Base-by-base conservation (phyloP, 2,113 vertebrate species). In the Takifugu bimaculatus region DNA sequence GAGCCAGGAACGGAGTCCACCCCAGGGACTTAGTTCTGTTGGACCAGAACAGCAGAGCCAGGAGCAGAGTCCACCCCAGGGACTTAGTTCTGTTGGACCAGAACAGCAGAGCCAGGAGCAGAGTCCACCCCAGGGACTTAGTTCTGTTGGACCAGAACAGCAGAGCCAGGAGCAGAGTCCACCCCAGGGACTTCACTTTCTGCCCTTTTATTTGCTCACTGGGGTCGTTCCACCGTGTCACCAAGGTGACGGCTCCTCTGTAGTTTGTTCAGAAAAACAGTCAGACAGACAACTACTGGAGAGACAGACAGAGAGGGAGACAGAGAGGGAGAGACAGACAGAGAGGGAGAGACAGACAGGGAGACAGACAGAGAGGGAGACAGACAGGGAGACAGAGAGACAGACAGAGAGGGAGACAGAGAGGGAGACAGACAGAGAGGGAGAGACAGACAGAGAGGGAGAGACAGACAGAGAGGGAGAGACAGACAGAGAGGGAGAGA, bases 201-300 rank as follows among this genome's bases (percentile, higher is more conserved):
- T n/a, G 26, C 65, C 60, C 26, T 62, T 50, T 59, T 48, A 49
- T 77, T 80, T 67, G 45, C 62, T 68, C 74, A 42, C 65, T 4
- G 1, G 43, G 79, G 76, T 77, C 65, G 7, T 83, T 80, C 50
- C 78, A 69, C 84, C 77, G 50, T 42, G 57, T 53, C 82, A 55
- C 61, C 70, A 60, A 61, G 44, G 52, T 42, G 61, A 79, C 60
- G 67, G 60, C 15, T 74, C 27, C 26, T 39, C 51, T 57, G 29
- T 0, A 14, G 60, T 54, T 74, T 51, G 70, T 57, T 53, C 62
- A 26, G 60, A 70, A 63, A 64, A 70, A 20, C 25, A 25, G 26
- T 14, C 44, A 7, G 9, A 4, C 49, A 50, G 14, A 15, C 26
- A 39, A 10, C 35, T 2, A 39, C 45, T 14, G 45, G 13, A 12